These are phyloP conservation scores for Pituophis catenifer DNA, from an alignment of 2,113 vertebrate genomes.

Conservation along the genomic window DNA sequence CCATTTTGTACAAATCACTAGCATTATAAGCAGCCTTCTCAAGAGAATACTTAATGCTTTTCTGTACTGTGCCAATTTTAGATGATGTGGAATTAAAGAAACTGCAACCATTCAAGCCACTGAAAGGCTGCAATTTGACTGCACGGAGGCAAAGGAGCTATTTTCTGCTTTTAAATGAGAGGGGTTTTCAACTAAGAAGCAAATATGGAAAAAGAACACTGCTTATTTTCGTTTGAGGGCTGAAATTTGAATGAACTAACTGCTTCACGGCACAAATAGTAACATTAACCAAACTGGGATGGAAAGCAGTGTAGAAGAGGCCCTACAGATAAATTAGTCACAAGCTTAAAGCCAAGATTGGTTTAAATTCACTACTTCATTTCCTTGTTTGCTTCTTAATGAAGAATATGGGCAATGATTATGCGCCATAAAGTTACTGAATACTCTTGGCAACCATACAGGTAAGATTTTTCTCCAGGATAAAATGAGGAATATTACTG, in stretches of 20 bases:
- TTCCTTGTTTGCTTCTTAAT: not conserved
- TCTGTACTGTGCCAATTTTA: not conserved
- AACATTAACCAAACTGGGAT: not conserved
- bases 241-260: not conserved
- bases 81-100: not conserved
- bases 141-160: not conserved
- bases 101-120: not conserved
- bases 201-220: not conserved
- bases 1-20: not conserved
- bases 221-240: not conserved
- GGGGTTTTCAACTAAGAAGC: not conserved
- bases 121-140: not conserved
- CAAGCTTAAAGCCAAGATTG: not conserved
- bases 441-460: not conserved
- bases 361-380: not conserved
- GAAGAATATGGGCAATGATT: not conserved
- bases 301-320: not conserved
- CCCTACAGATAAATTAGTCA: not conserved
- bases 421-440: not conserved
- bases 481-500: not conserved
- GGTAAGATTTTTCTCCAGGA: not conserved
- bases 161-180: not conserved
- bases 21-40: not conserved
- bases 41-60: not conserved
- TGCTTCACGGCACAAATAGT: not conserved